Evolutionary conservation across 1,140 invertebrate genomes (phyloP).

Genomic region (Antheraea mylitta): DNA sequence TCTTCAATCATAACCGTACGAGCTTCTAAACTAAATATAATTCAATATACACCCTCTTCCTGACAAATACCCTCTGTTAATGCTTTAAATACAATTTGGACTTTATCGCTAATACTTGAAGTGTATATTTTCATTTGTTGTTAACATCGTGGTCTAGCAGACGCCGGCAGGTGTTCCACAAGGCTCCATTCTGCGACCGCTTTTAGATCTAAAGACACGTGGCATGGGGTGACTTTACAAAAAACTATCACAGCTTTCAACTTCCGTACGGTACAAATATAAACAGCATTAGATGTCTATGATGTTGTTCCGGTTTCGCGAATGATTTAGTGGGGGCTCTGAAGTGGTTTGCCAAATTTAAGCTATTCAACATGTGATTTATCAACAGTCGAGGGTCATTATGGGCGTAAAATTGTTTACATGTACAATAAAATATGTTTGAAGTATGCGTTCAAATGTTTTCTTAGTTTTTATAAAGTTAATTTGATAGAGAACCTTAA

Average conservation of each 20-base stretch:
- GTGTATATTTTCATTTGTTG: slow-evolving; percentile 25
- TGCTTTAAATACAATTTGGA: background rate
- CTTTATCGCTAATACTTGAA: slow-evolving; percentile 32
- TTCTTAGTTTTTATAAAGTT: background rate
- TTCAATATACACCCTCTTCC: slow-evolving; percentile 75
- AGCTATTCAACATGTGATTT: slow-evolving; percentile 9
- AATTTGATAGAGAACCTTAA: background rate
- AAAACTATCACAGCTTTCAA: slow-evolving; percentile 69
- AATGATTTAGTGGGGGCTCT: slow-evolving; percentile 32
- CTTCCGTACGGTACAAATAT: slow-evolving; percentile 71
- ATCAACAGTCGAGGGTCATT: slow-evolving; percentile 18
- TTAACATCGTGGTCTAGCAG: background rate
- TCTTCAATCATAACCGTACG: slow-evolving; percentile 59
- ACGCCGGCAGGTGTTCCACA: slow-evolving; percentile 59
- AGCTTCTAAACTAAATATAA: slow-evolving; percentile 71
- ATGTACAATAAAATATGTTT: background rate
- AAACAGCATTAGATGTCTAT: slow-evolving; percentile 72
- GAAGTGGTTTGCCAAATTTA: slow-evolving; percentile 30
- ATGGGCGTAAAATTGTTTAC: slow-evolving; percentile 10
- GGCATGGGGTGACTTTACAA: slow-evolving; percentile 56
- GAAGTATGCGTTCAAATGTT: background rate
- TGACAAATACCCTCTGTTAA: slow-evolving; percentile 57
- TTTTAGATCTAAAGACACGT: slow-evolving; percentile 65
- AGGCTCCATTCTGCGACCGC: slow-evolving; percentile 50
- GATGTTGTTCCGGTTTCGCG: slow-evolving; percentile 72